Evolutionary conservation across 2,888 invertebrate genomes (phyloP).

Genomic region (Euplagia quadripunctaria): DNA sequence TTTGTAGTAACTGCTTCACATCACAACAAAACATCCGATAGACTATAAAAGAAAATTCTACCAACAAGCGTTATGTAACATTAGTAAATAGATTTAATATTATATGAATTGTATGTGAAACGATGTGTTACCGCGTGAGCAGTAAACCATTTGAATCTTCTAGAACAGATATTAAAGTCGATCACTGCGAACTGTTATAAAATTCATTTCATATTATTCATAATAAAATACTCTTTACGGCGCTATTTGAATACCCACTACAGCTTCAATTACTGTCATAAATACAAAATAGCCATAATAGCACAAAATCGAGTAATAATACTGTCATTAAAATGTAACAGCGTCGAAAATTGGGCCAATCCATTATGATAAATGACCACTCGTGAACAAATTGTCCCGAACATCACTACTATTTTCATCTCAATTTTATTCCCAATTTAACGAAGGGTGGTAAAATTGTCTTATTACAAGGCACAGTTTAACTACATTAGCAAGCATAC

Average conservation of each 20-base stretch:
- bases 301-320: slow-evolving; percentile 44
- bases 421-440: slow-evolving; percentile 66
- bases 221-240: slow-evolving; percentile 6
- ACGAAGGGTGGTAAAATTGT: slow-evolving; percentile 61
- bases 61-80: too few relatives aligned
- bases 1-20: too few relatives aligned
- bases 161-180: slow-evolving; percentile 17
- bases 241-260: slow-evolving; percentile 18
- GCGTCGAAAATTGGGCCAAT: slow-evolving; percentile 65
- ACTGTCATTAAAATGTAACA: slow-evolving; percentile 61
- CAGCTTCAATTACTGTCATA: slow-evolving; percentile 29
- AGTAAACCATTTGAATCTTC: slow-evolving; percentile 5
- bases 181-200: slow-evolving; percentile 11
- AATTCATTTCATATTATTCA: slow-evolving; percentile 22
- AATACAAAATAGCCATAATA: slow-evolving; percentile 38
- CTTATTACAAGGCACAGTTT: slow-evolving; percentile 50
- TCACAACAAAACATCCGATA: too few relatives aligned
- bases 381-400: slow-evolving; percentile 64
- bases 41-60: too few relatives aligned
- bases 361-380: slow-evolving; percentile 67
- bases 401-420: slow-evolving; percentile 63
- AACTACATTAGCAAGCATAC: background rate
- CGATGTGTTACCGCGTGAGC: too few relatives aligned
- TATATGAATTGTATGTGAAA: too few relatives aligned
- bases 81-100: too few relatives aligned